phyloP scores from a whole-genome alignment of 2,888 invertebrate genomes.

The Tachina grossa region DNA sequence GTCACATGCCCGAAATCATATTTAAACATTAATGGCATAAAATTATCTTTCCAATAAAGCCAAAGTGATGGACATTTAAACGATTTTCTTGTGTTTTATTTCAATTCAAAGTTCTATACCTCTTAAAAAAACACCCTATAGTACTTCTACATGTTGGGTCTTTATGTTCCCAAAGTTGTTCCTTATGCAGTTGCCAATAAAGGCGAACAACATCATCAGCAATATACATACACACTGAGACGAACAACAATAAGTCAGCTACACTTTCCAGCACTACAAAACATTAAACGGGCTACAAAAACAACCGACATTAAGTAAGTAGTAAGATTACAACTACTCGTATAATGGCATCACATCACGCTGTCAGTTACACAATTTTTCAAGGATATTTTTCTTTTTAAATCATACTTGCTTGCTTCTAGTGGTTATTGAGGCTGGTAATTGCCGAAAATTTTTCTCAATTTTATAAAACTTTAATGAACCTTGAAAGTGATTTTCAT shows the following conservation, averaged over 20 bases:
- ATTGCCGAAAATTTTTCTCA: constrained; percentile 14
- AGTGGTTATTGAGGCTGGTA: background rate
- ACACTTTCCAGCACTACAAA: background rate
- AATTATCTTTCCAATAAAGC: too few relatives aligned
- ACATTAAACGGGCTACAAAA: constrained; percentile 5
- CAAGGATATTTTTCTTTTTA: background rate
- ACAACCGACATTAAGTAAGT: constrained; percentile 1
- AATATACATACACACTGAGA: background rate
- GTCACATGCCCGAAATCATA: too few relatives aligned
- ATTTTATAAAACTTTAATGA: constrained; percentile 21
- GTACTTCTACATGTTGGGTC: constrained; percentile 43
- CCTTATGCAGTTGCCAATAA: constrained; percentile 28
- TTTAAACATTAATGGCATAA: too few relatives aligned
- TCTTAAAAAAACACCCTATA: too few relatives aligned
- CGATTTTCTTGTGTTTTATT: too few relatives aligned
- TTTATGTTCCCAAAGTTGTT: constrained; percentile 26
- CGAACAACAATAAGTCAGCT: background rate
- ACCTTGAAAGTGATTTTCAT: constrained; percentile 7
- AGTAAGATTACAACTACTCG: background rate
- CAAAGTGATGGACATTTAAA: too few relatives aligned
- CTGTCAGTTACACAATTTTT: constrained; percentile 27
- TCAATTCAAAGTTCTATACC: too few relatives aligned
- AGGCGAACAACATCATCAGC: background rate
- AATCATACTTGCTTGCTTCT: background rate
- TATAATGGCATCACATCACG: constrained; percentile 34